phyloP scores from a whole-genome alignment of 2,797 vertebrate species.

The Darevskia nairensis region DNA sequence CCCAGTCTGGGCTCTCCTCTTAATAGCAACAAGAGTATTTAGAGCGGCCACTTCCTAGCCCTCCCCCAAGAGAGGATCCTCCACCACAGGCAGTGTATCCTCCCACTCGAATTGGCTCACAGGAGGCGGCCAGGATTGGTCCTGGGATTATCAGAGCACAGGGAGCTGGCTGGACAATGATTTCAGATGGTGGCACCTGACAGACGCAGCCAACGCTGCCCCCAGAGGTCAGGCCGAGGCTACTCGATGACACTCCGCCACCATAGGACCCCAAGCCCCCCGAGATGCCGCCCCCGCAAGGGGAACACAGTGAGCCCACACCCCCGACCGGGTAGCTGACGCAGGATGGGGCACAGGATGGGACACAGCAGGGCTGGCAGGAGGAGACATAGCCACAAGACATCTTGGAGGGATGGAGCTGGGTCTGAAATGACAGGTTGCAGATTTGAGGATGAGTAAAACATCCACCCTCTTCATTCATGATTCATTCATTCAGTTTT shows the following conservation, averaged over 20 bases:
- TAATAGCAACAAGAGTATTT: too few species aligned
- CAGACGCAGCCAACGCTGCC: neutral
- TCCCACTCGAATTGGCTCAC: neutral
- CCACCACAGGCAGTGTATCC: neutral
- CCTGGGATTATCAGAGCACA: rapidly evolving
- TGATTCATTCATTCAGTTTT: too few species aligned
- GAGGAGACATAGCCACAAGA: neutral
- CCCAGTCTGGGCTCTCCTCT: too few species aligned
- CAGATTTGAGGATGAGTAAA: too few species aligned
- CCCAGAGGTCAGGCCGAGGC: neutral
- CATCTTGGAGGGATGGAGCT: neutral
- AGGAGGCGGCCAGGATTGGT: neutral
- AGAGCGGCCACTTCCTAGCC: too few species aligned
- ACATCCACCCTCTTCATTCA: too few species aligned
- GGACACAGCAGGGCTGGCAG: neutral
- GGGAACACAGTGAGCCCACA: neutral
- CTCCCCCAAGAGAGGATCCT: too few species aligned
- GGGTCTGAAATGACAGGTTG: neutral
- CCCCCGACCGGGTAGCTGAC: neutral
- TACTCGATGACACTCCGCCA: rapidly evolving
- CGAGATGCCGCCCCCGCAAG: neutral
- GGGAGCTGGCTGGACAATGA: rapidly evolving
- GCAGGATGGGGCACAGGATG: neutral
- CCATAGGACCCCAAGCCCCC: neutral
- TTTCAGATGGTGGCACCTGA: rapidly evolving